Evolutionary conservation across 1,140 invertebrate species (phyloP).

Genomic region (Brachionus calyciflorus): DNA sequence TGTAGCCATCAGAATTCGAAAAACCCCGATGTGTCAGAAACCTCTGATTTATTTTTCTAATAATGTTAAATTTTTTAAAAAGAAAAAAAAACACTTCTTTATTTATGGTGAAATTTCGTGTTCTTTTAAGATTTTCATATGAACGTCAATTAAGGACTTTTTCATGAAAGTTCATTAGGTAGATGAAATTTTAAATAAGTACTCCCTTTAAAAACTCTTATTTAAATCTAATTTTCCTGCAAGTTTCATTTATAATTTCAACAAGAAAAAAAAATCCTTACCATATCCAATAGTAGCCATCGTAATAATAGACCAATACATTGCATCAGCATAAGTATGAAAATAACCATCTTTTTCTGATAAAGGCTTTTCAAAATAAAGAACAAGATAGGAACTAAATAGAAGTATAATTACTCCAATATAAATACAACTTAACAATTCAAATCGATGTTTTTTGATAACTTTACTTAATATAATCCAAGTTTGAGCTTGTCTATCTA

Average conservation of each 20-base stretch:
- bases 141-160: too few species aligned
- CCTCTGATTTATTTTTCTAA: too few species aligned
- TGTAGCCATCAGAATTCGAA: too few species aligned
- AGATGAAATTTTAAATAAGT: too few species aligned
- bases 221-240: too few species aligned
- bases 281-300: conserved; percentile 57
- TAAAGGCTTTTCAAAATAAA: neutral
- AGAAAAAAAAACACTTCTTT: too few species aligned
- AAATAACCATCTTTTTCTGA: conserved; percentile 3
- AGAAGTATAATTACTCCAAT: conserved; percentile 40
- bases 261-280: neutral
- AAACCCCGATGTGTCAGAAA: too few species aligned
- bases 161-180: too few species aligned
- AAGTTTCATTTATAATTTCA: neutral
- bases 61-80: too few species aligned
- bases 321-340: conserved; percentile 37
- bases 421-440: conserved; percentile 38
- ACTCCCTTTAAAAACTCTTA: too few species aligned
- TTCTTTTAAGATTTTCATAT: too few species aligned
- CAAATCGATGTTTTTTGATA: conserved; percentile 35
- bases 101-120: too few species aligned
- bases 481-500: conserved; percentile 31
- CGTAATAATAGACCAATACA: conserved; percentile 46
- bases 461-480: conserved; percentile 40
- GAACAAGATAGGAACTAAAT: conserved; percentile 32